Evolutionary conservation across 2,888 invertebrate species (phyloP).

Genomic region (Oscheius sp.): DNA sequence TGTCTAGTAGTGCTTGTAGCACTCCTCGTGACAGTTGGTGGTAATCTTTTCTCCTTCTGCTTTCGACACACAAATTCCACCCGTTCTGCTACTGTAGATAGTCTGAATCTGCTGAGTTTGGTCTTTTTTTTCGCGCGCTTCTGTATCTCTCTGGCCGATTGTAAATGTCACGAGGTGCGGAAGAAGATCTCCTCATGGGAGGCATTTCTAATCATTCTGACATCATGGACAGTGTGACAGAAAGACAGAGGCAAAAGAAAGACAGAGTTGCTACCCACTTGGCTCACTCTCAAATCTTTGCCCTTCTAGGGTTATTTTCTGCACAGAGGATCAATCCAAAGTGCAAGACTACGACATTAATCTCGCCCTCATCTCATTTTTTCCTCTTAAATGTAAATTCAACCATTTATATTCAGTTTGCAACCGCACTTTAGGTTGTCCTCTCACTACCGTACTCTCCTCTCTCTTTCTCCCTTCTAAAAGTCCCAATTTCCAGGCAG

Average conservation of each 20-base stretch:
- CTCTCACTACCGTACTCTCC: too few species aligned
- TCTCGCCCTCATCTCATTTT: not conserved
- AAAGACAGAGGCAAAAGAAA: too few species aligned
- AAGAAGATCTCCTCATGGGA: too few species aligned
- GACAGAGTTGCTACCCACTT: not conserved
- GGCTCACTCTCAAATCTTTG: not conserved
- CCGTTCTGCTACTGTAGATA: too few species aligned
- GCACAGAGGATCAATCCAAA: not conserved
- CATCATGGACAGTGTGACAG: not conserved
- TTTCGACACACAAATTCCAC: too few species aligned
- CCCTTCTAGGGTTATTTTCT: not conserved
- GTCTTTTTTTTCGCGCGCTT: not conserved
- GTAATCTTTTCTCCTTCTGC: too few species aligned
- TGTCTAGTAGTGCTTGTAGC: not conserved
- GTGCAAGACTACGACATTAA: not conserved
- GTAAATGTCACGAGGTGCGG: not conserved
- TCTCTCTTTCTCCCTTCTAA: not conserved
- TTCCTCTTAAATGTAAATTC: not conserved
- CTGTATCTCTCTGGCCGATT: not conserved
- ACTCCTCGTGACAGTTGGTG: too few species aligned
- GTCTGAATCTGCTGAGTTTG: too few species aligned
- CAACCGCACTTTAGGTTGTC: too few species aligned
- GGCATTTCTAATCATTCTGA: not conserved
- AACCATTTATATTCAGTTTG: not conserved
- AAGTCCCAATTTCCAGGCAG: not conserved